These are phyloP conservation scores for Brotogeris chrysoptera DNA, from an alignment of 2,797 vertebrate genomes.

Conservation along the genomic window DNA sequence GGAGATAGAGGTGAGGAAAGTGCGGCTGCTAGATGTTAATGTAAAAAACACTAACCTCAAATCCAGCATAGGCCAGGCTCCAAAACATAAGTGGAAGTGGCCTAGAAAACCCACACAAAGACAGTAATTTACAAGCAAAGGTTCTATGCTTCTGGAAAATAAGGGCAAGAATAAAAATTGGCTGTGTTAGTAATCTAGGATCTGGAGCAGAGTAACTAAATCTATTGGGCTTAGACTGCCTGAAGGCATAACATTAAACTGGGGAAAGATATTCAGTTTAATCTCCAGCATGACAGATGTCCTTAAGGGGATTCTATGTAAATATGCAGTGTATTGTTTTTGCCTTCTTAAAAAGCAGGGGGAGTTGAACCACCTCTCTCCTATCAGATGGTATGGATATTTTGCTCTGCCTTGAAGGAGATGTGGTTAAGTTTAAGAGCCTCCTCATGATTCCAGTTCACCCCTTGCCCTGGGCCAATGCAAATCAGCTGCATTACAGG, in stretches of 20 bases:
- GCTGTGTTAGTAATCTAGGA: conserved; percentile 48
- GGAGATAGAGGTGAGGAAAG: neutral
- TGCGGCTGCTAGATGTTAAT: neutral
- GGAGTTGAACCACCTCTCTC: conserved; percentile 4
- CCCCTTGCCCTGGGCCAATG: conserved; percentile 10
- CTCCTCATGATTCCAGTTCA: conserved; percentile 4
- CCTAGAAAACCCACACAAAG: conserved; percentile 40
- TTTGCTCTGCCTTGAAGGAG: conserved; percentile 47
- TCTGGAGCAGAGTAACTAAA: conserved; percentile 60
- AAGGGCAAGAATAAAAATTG: conserved; percentile 26
- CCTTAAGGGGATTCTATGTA: conserved; percentile 69
- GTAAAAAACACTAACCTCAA: conserved; percentile 51
- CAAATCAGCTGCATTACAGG: conserved; percentile 29
- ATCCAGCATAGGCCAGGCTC: neutral
- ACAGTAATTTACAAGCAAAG: conserved; percentile 16
- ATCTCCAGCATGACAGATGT: conserved; percentile 68
- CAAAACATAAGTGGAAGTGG: conserved; percentile 28
- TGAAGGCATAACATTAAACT: conserved; percentile 65
- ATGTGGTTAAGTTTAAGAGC: conserved; percentile 4
- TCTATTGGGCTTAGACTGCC: conserved; percentile 56
- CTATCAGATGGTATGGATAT: conserved; percentile 3
- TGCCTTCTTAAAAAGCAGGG: conserved; percentile 8
- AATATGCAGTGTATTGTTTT: conserved; percentile 50
- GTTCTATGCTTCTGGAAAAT: conserved; percentile 48
- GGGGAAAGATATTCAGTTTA: conserved; percentile 62